phyloP scores from a whole-genome alignment of 2,797 vertebrate genomes.

The Falco columbarius region DNA sequence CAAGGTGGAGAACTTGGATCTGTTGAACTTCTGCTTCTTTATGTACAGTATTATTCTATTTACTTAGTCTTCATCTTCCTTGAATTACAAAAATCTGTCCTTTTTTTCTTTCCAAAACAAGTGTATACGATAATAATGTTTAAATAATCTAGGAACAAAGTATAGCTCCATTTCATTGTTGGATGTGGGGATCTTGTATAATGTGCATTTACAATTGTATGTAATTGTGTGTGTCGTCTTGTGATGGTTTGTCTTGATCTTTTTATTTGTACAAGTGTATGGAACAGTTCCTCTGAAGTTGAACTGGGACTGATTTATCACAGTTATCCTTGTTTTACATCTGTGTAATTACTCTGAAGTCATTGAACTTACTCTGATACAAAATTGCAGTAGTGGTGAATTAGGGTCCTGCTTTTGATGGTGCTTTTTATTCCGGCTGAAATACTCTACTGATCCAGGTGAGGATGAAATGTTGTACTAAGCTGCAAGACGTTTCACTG shows the following conservation, averaged over 20 bases:
- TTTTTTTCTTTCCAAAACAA: background rate
- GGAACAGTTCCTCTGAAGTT: constrained; percentile 38
- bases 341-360: constrained; percentile 45
- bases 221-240: constrained; percentile 14
- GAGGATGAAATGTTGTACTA: constrained; percentile 36
- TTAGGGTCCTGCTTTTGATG: background rate
- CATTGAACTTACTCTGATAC: background rate
- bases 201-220: background rate
- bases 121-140: background rate
- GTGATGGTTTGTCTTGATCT: constrained; percentile 21
- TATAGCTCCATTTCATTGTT: background rate
- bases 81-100: background rate
- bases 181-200: background rate
- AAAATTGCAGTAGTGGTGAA: constrained; percentile 32
- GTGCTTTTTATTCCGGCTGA: constrained; percentile 42
- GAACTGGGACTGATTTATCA: background rate
- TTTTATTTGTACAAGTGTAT: constrained; percentile 38
- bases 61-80: background rate
- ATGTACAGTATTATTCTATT: constrained; percentile 18
- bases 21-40: background rate
- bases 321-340: constrained; percentile 21
- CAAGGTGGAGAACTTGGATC: background rate
- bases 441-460: constrained; percentile 36
- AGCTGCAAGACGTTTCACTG: background rate
- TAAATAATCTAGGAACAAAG: background rate